Percentiles rank a stretch among this genome's conserved stretches.
These are phyloP conservation scores for Gallinago paraguaiae DNA, from an alignment of 2,113 vertebrate species.

Conservation along the genomic window DNA sequence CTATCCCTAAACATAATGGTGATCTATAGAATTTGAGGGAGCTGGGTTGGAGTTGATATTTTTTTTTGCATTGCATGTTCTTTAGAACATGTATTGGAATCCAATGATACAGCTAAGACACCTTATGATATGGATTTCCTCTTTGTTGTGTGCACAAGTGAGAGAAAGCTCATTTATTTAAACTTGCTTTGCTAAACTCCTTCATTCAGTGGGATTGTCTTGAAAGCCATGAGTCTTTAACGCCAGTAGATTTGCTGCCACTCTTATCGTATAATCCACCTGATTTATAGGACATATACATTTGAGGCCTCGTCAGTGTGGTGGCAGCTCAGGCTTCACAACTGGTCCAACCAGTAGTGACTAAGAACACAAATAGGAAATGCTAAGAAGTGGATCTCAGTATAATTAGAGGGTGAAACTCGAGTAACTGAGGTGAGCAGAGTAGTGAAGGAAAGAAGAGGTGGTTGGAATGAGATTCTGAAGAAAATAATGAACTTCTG, in stretches of 20 bases:
- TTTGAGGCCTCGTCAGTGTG: neutral
- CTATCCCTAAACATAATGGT: neutral
- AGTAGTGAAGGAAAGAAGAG: neutral
- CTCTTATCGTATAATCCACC: accelerated
- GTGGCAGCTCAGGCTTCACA: neutral
- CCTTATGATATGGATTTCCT: neutral
- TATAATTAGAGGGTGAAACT: neutral
- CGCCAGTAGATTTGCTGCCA: neutral
- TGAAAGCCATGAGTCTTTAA: neutral
- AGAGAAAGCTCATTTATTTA: neutral
- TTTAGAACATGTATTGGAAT: neutral
- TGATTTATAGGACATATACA: accelerated
- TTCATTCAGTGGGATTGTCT: neutral
- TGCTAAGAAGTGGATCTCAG: neutral
- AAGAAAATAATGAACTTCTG: neutral
- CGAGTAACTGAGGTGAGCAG: neutral
- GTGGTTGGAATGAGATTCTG: neutral
- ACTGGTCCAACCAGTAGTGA: neutral
- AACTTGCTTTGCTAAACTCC: neutral
- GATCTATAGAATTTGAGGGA: neutral
- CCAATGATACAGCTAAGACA: neutral
- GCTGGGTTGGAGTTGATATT: neutral
- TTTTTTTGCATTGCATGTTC: neutral
- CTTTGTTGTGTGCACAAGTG: too few species aligned
- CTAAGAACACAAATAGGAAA: neutral